Evolutionary conservation across 2,888 invertebrate genomes (phyloP).

Genomic region (Atrina japonica): DNA sequence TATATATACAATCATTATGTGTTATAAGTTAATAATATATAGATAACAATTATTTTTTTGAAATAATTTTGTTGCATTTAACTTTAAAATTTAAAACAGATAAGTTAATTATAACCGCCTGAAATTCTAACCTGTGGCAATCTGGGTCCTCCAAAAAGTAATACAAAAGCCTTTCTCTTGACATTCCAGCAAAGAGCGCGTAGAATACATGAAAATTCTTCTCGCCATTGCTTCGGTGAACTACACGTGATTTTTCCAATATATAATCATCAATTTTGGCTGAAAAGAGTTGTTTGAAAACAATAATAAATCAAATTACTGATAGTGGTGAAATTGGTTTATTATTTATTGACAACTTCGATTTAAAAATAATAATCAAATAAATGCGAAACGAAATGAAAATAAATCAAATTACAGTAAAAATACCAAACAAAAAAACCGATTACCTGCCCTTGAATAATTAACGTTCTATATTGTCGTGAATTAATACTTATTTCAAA

Average conservation of each 20-base stretch:
- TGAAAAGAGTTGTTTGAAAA: no score
- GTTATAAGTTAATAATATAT: no score
- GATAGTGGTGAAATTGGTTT: no score
- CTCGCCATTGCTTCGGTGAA: constrained; percentile 67
- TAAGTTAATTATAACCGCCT: not conserved
- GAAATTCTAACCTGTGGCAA: constrained; percentile 69
- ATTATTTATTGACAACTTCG: no score
- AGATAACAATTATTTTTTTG: no score
- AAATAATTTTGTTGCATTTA: not conserved
- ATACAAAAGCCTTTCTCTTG: constrained; percentile 66
- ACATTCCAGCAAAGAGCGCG: constrained; percentile 74
- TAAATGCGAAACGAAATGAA: no score
- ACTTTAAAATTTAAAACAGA: not conserved
- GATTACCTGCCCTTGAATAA: not conserved
- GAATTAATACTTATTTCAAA: no score
- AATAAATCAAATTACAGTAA: no score
- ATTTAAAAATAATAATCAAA: no score
- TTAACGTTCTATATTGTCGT: no score
- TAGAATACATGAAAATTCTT: constrained; percentile 78
- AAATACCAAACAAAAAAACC: not conserved
- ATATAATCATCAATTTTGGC: constrained; percentile 75
- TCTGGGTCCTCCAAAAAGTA: constrained; percentile 73
- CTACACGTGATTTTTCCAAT: constrained; percentile 75
- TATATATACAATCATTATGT: no score
- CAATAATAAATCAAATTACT: no score